phyloP scores from a whole-genome alignment of 2,113 vertebrate genomes.

The Morone saxatilis region DNA sequence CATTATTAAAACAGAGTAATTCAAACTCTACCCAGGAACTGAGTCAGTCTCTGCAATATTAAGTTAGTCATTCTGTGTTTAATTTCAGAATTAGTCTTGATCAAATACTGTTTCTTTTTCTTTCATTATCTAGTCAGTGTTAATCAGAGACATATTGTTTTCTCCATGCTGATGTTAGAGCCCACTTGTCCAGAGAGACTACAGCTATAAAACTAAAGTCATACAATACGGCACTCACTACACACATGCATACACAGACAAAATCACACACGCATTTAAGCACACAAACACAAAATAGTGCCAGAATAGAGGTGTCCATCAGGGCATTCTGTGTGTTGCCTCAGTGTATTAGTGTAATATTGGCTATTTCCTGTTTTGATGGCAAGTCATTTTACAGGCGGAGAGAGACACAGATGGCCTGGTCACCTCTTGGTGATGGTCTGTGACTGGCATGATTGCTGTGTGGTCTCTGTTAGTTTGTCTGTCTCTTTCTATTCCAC shows the following conservation, averaged over 20 bases:
- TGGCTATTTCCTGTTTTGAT: slow-evolving; percentile 76
- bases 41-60: neutral
- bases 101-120: slow-evolving; percentile 1
- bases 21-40: neutral
- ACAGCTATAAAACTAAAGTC: neutral
- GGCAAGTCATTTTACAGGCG: slow-evolving; percentile 55
- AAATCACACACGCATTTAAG: slow-evolving; percentile 11
- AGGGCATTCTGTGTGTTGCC: slow-evolving; percentile 24
- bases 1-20: slow-evolving; percentile 14
- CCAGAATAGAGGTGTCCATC: slow-evolving; percentile 19
- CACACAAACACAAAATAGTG: slow-evolving; percentile 6
- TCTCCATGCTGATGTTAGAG: neutral
- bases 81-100: neutral
- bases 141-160: neutral
- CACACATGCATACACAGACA: slow-evolving; percentile 7
- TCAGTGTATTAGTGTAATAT: slow-evolving; percentile 61
- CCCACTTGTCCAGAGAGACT: neutral
- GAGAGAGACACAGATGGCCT: slow-evolving; percentile 64
- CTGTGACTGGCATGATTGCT: slow-evolving; percentile 72
- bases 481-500: slow-evolving; percentile 32
- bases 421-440: slow-evolving; percentile 70
- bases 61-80: neutral
- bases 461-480: slow-evolving; percentile 59
- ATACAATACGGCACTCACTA: neutral
- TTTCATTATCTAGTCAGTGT: neutral